Evolutionary conservation across 2,113 vertebrate species (phyloP), one percentile per base, ranked within the genome.

Genomic region (Toxotes jaculatrix): DNA sequence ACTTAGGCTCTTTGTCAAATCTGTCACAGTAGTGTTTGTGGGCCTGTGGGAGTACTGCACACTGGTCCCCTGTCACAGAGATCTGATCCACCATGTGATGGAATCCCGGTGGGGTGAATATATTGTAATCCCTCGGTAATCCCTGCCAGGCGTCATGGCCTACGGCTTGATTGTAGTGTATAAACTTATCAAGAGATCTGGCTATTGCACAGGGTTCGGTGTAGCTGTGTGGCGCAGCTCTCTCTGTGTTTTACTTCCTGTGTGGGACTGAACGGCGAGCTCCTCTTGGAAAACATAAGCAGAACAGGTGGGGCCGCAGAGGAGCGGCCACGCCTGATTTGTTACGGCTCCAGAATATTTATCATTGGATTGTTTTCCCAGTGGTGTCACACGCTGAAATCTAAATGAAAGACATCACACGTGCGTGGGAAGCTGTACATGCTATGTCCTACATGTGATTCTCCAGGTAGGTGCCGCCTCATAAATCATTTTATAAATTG

Each of bases 71-170:
- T 77, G 90, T 87, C 90, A 88, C 75, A 81, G 16, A 78, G 86
- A 87, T 85, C 89, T 83, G 89, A 90, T 91, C 83, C 83, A 86
- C 79, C 87, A 91, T 89, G 91, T 87, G 83, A 92, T 86, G 89
- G 86, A 76, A 78, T 93, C 88, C 88, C 91, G 83, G 75, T 72
- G 90, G 88, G 90, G 87, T 77, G 91, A 92, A 87, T 88, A 82
- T 86, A 91, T 91, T 74, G 91, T 92, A 93, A 94, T 93, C 92
- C 90, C 82, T 83, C 2, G 51, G 79, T 92, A 93, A 92, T 94
- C 93, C 92, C 82, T 77, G 84, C 82, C 85, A 84, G 90, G 88
- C 87, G 79, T 90, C 89, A 87, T 56, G 81, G 89, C 88, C 88
- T 62, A 63, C 32, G 4, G 90, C 91, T 85, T 92, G 90, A 93